Percentiles rank a stretch among this genome's conserved stretches.
These are phyloP conservation scores for Clarias macrocephalus DNA, from an alignment of 2,113 vertebrate species.

Conservation along the genomic window DNA sequence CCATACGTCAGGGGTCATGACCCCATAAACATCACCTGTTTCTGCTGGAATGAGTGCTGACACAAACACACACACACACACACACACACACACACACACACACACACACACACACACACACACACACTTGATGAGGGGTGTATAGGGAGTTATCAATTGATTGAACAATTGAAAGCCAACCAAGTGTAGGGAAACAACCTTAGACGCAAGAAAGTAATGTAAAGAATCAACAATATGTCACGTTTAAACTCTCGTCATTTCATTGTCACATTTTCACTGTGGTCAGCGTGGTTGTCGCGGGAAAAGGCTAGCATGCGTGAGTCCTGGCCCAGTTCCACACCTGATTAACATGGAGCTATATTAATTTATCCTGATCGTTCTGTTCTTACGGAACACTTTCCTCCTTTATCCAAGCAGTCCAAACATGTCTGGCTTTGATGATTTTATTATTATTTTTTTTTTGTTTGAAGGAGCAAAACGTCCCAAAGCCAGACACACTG, in stretches of 20 bases:
- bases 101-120: background rate
- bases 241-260: background rate
- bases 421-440: conserved; percentile 7
- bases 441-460: background rate
- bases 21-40: conserved; percentile 18
- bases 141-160: background rate
- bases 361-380: background rate
- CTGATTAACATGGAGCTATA: background rate
- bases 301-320: background rate
- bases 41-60: background rate
- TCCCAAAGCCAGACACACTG: background rate
- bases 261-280: background rate
- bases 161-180: background rate
- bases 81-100: background rate
- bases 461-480: background rate
- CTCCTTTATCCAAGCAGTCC: background rate
- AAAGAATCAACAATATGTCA: background rate
- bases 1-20: background rate
- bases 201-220: background rate
- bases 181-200: background rate
- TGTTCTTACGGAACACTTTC: background rate
- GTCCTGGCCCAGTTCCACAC: background rate
- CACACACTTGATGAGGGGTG: background rate
- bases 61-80: too few species aligned
- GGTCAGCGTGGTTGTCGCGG: conserved; percentile 5